Evolutionary conservation across 1,140 invertebrate genomes (phyloP).

Genomic region (Drosophila burlai): DNA sequence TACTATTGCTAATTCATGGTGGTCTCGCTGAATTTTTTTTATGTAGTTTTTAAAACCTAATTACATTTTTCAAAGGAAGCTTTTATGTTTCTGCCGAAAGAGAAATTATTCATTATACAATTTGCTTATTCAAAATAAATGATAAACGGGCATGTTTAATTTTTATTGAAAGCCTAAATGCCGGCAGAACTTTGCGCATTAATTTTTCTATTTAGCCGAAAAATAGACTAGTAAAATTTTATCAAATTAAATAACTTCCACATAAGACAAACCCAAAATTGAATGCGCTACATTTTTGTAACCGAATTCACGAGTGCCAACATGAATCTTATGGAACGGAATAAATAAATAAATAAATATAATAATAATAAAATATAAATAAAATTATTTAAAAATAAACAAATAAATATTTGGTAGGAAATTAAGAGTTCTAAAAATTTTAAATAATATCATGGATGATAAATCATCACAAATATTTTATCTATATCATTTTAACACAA

Average conservation of each 20-base stretch:
- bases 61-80: not conserved
- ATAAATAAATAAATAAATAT: too few species aligned
- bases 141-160: too few species aligned
- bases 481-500: too few species aligned
- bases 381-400: too few species aligned
- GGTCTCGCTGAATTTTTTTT: not conserved
- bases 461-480: too few species aligned
- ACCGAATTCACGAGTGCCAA: not conserved
- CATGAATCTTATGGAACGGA: too few species aligned
- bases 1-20: conserved; percentile 10
- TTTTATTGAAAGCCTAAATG: not conserved
- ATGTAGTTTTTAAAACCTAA: not conserved
- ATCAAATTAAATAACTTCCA: not conserved
- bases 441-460: too few species aligned
- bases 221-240: conserved; percentile 7
- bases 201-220: not conserved
- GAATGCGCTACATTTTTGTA: conserved; percentile 4
- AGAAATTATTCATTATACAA: too few species aligned
- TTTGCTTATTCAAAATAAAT: not conserved
- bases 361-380: not conserved
- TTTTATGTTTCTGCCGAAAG: not conserved
- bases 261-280: not conserved
- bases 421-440: too few species aligned
- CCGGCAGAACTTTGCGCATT: not conserved
- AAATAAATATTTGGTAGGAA: too few species aligned